Evolutionary conservation across 1,140 invertebrate species (phyloP).

Genomic region (Apis dorsata): DNA sequence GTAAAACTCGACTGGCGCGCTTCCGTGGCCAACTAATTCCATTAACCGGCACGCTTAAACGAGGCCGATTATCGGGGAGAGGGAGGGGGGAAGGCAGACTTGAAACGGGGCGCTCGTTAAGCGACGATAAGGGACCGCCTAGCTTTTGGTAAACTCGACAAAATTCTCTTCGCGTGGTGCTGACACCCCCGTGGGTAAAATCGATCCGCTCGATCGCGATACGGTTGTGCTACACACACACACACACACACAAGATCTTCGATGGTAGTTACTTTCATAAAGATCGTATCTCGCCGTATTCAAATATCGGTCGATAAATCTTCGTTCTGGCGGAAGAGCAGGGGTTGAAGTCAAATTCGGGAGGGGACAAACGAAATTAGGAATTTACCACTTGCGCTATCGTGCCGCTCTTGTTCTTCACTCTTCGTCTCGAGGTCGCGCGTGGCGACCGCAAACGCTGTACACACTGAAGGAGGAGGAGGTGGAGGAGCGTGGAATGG

Average conservation of each 20-base stretch:
- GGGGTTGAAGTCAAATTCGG: too few relatives aligned
- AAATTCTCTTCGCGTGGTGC: conserved; percentile 17
- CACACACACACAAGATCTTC: conserved; percentile 26
- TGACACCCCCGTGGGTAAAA: conserved; percentile 3
- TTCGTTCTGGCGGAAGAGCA: not conserved
- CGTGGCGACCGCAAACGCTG: not conserved
- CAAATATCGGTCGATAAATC: conserved; percentile 37
- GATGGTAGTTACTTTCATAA: not conserved
- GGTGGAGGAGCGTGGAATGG: not conserved
- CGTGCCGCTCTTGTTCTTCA: not conserved
- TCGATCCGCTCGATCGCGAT: conserved; percentile 15
- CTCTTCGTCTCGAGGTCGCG: conserved; percentile 6
- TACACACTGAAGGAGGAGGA: not conserved
- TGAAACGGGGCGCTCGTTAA: conserved; percentile 36
- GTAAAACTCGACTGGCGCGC: conserved; percentile 7
- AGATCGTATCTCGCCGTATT: not conserved
- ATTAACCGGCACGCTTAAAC: conserved; percentile 27
- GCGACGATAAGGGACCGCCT: conserved; percentile 14
- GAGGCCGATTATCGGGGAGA: not conserved
- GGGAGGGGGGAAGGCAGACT: not conserved
- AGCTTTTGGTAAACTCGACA: not conserved
- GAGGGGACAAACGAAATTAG: conserved; percentile 42
- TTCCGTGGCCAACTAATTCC: not conserved
- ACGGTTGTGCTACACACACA: not conserved
- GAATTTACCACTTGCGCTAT: conserved; percentile 1